phyloP scores from a whole-genome alignment of 1,140 invertebrate genomes.

The Formica selysi region DNA sequence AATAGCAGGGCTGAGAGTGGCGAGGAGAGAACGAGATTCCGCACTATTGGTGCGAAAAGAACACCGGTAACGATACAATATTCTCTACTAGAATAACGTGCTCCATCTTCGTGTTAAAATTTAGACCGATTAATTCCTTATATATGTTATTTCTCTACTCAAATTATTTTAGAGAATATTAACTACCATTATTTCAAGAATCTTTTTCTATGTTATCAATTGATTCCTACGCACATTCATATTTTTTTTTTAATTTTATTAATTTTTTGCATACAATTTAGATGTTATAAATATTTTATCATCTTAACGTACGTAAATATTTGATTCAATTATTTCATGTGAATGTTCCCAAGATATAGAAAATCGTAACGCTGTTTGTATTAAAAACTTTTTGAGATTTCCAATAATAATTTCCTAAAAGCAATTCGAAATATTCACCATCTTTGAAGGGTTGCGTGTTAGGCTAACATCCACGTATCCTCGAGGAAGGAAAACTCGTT shows the following conservation, averaged over 20 bases:
- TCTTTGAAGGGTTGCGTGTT: slow-evolving; percentile 78
- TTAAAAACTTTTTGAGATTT: neutral
- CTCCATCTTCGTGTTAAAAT: slow-evolving; percentile 11
- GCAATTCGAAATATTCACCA: slow-evolving; percentile 54
- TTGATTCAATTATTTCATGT: neutral
- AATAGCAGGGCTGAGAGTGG: slow-evolving; percentile 48
- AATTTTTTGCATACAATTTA: neutral
- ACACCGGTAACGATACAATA: slow-evolving; percentile 32
- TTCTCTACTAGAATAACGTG: slow-evolving; percentile 10
- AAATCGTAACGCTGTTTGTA: neutral
- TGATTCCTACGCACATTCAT: neutral
- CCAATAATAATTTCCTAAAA: neutral
- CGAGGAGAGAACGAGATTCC: slow-evolving; percentile 30
- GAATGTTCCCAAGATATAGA: neutral
- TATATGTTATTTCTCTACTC: neutral
- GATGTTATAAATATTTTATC: neutral
- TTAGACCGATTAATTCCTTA: neutral
- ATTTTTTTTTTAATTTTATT: neutral
- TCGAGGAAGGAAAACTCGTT: slow-evolving; percentile 58
- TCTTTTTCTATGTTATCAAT: neutral
- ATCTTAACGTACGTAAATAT: neutral
- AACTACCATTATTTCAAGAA: neutral
- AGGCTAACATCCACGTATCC: slow-evolving; percentile 69
- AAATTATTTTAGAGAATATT: neutral
- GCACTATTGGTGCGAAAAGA: slow-evolving; percentile 50